Base-by-base conservation (phyloP, 1,140 invertebrate species). In the Oryzaephilus surinamensis region DNA sequence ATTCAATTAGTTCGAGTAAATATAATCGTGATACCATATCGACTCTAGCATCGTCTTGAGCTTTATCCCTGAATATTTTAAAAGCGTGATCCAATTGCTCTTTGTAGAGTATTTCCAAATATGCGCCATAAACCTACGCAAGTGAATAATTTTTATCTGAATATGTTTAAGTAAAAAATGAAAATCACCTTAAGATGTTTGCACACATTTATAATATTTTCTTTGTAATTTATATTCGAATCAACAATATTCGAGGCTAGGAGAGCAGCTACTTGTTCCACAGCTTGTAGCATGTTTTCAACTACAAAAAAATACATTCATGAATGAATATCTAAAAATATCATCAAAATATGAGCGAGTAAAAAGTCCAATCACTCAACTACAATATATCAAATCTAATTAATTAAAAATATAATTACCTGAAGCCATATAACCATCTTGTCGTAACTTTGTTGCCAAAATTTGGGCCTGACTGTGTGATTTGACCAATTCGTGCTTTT, bases 1-100 rank as follows among this genome's bases (percentile, higher is more conserved):
- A 68, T 68, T 93, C 88, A 46, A 93, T 87, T 23, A 91, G 66
- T 70, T 91, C 85, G 54, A 93, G 71, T 45, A 93, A 71, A 64
- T 86, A 79, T 58, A 88, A 71, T 62, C 87, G 74, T 51, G 81
- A 82, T 57, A 80, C 74, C 55, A 80, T 72, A 63, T 87, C 84
- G 45, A 91, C 67, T 55, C 76, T 72, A 40, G 67, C 65, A 59
- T 83, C 77, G 65, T 88, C 81, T 63, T 86, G 79, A 51, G 82
- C 85, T 55, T 81, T 84, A 69, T 90, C 88, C 51, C 87, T 76
- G 54, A 92, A 83, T 50, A 82, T 74, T 48, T 85, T 77, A 67
- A 90, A 91, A 39, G 75, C 76, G 53, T 73, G 65, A 45, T 81
- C 77, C 11, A 83, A 57, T 51, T 77, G 75, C 53, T 77, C 77